phyloP scores from a whole-genome alignment of 1,140 invertebrate species.

The Globodera rostochiensis region DNA sequence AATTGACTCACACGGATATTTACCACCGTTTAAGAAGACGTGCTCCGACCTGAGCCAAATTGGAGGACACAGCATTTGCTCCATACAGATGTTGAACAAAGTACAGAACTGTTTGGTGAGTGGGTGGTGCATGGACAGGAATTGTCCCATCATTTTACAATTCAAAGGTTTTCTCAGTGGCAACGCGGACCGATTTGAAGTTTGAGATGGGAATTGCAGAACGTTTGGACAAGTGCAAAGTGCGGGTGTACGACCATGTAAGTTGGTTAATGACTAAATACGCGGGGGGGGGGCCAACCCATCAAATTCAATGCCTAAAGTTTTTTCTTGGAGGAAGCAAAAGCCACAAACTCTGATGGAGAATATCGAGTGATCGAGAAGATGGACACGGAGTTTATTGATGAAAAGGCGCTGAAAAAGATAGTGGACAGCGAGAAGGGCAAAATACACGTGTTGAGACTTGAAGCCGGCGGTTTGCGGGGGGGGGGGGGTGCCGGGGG shows the following conservation, averaged over 20 bases:
- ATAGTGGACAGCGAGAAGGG: slow-evolving; percentile 21
- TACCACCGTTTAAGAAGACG: neutral
- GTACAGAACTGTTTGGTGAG: slow-evolving; percentile 23
- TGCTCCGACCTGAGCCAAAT: slow-evolving; percentile 22
- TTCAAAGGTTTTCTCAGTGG: slow-evolving; percentile 21
- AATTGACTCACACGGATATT: too few relatives aligned
- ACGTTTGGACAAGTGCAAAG: slow-evolving; percentile 23
- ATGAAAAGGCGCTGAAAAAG: slow-evolving; percentile 20
- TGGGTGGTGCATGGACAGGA: neutral
- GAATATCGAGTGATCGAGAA: slow-evolving; percentile 19
- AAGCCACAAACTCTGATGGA: slow-evolving; percentile 7
- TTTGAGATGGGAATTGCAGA: slow-evolving; percentile 19
- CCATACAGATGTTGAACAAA: slow-evolving; percentile 2
- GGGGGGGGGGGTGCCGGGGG: too few relatives aligned
- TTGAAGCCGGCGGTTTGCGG: slow-evolving; percentile 25
- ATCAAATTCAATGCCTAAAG: neutral
- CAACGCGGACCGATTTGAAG: slow-evolving; percentile 8
- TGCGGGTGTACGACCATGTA: slow-evolving; percentile 29
- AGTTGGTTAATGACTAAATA: neutral
- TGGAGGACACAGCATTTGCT: slow-evolving; percentile 18
- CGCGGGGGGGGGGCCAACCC: neutral
- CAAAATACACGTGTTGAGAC: slow-evolving; percentile 22
- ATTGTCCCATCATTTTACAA: neutral
- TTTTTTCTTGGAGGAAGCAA: slow-evolving; percentile 14
- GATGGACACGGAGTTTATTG: slow-evolving; percentile 4